Percentiles rank a stretch among this genome's conserved stretches.
phyloP scores from a whole-genome alignment of 2,888 invertebrate genomes.

The Lasioglossum vierecki region DNA sequence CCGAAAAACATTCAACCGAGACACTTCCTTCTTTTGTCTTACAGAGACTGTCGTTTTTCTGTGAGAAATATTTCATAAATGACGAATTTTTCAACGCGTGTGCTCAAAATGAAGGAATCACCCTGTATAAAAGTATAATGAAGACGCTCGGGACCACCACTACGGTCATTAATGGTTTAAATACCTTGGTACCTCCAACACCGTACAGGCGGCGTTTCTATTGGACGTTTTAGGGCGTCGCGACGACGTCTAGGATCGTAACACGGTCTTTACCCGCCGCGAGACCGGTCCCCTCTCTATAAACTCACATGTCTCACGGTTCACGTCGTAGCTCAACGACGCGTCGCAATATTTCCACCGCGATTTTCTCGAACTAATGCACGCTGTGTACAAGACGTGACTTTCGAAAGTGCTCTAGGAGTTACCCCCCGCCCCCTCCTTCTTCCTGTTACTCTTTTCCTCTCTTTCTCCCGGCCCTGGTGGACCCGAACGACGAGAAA shows the following conservation, averaged over 20 bases:
- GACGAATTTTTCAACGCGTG: neutral
- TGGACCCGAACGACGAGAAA: slow-evolving; percentile 42
- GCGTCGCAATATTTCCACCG: slow-evolving; percentile 62
- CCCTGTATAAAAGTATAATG: neutral
- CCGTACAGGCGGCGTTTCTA: neutral
- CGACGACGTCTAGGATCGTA: neutral
- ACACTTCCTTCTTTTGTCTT: no score
- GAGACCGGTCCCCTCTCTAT: neutral
- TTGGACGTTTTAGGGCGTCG: slow-evolving; percentile 1
- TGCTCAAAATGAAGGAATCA: neutral
- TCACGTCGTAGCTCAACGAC: slow-evolving; percentile 53
- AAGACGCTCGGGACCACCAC: neutral
- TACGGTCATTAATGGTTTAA: neutral
- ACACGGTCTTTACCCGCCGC: neutral
- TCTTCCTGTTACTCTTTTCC: slow-evolving; percentile 5
- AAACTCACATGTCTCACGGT: slow-evolving; percentile 26
- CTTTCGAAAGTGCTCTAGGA: slow-evolving; percentile 44
- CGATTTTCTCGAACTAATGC: slow-evolving; percentile 64
- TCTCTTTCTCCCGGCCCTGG: neutral
- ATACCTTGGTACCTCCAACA: neutral
- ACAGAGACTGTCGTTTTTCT: no score
- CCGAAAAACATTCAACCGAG: no score
- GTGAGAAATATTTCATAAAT: no score
- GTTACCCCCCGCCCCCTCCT: slow-evolving; percentile 24
- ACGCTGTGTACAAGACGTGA: slow-evolving; percentile 51